Conservation (phyloP, 2,797 vertebrate genomes). For the Karalla daura region DNA sequence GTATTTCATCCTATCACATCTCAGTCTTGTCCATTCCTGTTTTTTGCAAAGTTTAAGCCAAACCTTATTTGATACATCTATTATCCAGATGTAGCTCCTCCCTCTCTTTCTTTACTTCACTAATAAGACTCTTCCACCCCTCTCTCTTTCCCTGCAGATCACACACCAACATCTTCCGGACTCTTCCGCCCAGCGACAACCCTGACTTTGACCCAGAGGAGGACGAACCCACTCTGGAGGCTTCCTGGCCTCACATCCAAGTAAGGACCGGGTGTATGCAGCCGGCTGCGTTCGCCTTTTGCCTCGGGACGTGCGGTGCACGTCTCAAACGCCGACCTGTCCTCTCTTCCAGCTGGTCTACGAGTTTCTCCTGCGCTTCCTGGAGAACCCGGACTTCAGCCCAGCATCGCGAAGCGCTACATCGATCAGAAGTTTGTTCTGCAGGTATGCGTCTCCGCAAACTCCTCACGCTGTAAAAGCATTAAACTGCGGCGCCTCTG, state of each 20-base stretch:
- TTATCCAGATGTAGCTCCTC: neutral
- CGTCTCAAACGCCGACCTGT: too few relatives aligned
- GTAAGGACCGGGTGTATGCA: slow-evolving; percentile 67
- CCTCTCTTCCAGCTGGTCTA: slow-evolving; percentile 94
- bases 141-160: slow-evolving; percentile 87
- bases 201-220: slow-evolving; percentile 99
- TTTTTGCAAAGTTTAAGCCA: too few relatives aligned
- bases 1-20: neutral
- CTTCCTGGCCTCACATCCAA: slow-evolving; percentile 98
- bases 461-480: too few relatives aligned
- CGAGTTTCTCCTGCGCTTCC: slow-evolving; percentile 97
- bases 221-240: slow-evolving; percentile 97
- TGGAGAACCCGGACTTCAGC: slow-evolving; percentile 99
- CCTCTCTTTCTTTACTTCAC: neutral
- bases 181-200: slow-evolving; percentile 97
- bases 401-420: slow-evolving; percentile 94
- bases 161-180: slow-evolving; percentile 95
- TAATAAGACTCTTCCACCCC: slow-evolving; percentile 5
- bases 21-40: too few relatives aligned
- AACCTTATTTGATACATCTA: too few relatives aligned
- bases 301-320: too few relatives aligned
- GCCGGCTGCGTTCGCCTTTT: neutral
- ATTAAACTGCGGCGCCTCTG: neutral
- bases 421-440: slow-evolving; percentile 99
- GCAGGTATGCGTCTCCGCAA: too few relatives aligned